A percentile compares a stretch with the other conserved stretches of the same genome.
Evolutionary conservation across 1,140 invertebrate genomes (phyloP).

Genomic region (Megalonaias nervosa): DNA sequence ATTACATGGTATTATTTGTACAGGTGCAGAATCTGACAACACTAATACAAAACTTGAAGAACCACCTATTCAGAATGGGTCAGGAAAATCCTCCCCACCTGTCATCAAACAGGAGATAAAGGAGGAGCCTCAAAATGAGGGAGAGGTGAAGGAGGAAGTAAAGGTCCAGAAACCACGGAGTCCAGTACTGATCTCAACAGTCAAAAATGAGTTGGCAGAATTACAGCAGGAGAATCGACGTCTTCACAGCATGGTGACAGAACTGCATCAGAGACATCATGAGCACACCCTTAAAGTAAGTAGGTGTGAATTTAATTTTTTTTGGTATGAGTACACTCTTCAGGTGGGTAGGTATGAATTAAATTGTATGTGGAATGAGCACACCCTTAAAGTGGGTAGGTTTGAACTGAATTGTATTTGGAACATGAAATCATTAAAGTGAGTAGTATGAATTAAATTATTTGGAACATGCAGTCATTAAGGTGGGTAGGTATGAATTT

Average conservation of each 20-base stretch:
- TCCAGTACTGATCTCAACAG: slow-evolving; percentile 16
- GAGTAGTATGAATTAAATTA: slow-evolving; percentile 19
- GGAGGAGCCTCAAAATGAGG: slow-evolving; percentile 35
- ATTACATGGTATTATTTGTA: too few relatives aligned
- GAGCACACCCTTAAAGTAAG: slow-evolving; percentile 87
- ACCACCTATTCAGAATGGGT: too few relatives aligned
- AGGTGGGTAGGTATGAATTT: too few relatives aligned
- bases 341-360: too few relatives aligned
- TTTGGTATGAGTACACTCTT: too few relatives aligned
- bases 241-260: slow-evolving; percentile 92
- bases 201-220: slow-evolving; percentile 78
- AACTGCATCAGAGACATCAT: slow-evolving; percentile 94
- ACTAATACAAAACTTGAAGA: too few relatives aligned
- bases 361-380: too few relatives aligned
- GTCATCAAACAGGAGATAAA: slow-evolving; percentile 33
- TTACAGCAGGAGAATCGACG: slow-evolving; percentile 93
- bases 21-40: too few relatives aligned
- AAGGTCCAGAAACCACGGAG: slow-evolving; percentile 34
- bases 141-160: slow-evolving; percentile 48
- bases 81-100: too few relatives aligned
- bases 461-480: too few relatives aligned
- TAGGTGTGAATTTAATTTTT: neutral
- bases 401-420: slow-evolving; percentile 90
- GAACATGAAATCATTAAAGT: slow-evolving; percentile 92
- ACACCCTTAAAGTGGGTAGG: too few relatives aligned